A percentile compares a stretch with the other conserved stretches of the same genome.
phyloP scores from a whole-genome alignment of 2,797 vertebrate genomes.

The Macrochelys suwanniensis region DNA sequence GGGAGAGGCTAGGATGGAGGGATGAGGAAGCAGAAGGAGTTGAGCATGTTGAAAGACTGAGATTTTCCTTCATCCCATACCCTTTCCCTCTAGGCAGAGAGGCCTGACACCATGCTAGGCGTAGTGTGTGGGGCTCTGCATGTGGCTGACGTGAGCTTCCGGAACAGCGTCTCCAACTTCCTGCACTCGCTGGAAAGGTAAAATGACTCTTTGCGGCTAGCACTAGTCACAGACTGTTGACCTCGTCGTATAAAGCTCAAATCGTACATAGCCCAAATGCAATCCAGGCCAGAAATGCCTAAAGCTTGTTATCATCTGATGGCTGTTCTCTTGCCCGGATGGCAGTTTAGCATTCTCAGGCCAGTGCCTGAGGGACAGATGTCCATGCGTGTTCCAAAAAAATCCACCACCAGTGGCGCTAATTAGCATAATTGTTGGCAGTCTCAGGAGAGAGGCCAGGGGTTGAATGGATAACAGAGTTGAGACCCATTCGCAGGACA shows the following conservation, averaged over 20 bases:
- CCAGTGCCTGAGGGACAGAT: neutral
- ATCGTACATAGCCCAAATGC: neutral
- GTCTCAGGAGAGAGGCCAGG: neutral
- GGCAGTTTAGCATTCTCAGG: neutral
- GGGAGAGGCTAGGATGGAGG: neutral
- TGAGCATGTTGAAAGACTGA: neutral
- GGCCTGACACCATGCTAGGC: constrained; percentile 97
- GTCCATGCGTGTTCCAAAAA: neutral
- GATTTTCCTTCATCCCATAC: neutral
- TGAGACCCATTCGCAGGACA: neutral
- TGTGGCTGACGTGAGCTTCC: constrained; percentile 93
- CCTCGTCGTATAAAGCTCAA: neutral
- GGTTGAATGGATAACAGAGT: neutral
- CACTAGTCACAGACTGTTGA: neutral
- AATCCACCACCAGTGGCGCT: neutral
- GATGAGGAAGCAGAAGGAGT: neutral
- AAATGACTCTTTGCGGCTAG: neutral
- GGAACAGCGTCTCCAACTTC: constrained; percentile 97
- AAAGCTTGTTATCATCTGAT: neutral
- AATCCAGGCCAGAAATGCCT: neutral
- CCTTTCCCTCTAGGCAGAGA: constrained; percentile 87
- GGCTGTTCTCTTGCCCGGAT: neutral
- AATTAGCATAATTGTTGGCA: neutral
- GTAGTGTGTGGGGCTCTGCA: constrained; percentile 96
- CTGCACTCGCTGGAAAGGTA: constrained; percentile 98